A percentile compares a stretch with the other conserved stretches of the same genome.
phyloP scores from a whole-genome alignment of 2,888 invertebrate species.

The Synergus japonicus region DNA sequence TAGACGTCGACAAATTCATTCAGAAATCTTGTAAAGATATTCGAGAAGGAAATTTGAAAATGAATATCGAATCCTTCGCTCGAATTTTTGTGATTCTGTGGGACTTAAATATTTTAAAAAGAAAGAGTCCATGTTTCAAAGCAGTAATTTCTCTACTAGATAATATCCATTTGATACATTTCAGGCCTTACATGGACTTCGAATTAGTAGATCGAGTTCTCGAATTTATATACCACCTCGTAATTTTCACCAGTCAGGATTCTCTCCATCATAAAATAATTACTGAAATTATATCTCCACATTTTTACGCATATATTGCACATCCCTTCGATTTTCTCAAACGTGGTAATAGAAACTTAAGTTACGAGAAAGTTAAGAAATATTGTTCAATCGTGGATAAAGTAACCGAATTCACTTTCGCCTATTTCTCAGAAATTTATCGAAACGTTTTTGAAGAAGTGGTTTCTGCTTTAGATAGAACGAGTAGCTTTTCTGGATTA shows the following conservation, averaged over 20 bases:
- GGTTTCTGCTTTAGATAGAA: constrained; percentile 44
- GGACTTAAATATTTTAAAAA: constrained; percentile 61
- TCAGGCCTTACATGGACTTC: constrained; percentile 65
- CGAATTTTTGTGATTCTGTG: constrained; percentile 61
- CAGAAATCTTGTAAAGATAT: constrained; percentile 48
- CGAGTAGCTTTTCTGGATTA: constrained; percentile 43
- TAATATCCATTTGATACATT: constrained; percentile 36
- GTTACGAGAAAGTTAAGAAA: constrained; percentile 53
- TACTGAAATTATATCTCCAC: constrained; percentile 43
- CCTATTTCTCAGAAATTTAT: too few species aligned
- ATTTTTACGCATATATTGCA: constrained; percentile 41
- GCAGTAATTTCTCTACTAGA: constrained; percentile 46
- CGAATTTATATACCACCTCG: constrained; percentile 59
- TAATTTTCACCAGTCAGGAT: constrained; percentile 42
- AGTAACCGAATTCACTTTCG: background rate
- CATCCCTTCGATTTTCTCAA: constrained; percentile 56
- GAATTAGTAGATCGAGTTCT: constrained; percentile 53
- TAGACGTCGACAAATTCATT: constrained; percentile 53
- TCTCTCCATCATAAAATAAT: constrained; percentile 34
- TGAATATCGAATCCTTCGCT: constrained; percentile 60
- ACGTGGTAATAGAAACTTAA: constrained; percentile 50
- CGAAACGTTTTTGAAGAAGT: background rate
- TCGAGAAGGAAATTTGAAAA: constrained; percentile 28
- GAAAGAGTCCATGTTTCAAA: constrained; percentile 43
- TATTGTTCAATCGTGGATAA: constrained; percentile 46